phyloP scores from a whole-genome alignment of 2,113 vertebrate species.

The Spilogale gracilis region DNA sequence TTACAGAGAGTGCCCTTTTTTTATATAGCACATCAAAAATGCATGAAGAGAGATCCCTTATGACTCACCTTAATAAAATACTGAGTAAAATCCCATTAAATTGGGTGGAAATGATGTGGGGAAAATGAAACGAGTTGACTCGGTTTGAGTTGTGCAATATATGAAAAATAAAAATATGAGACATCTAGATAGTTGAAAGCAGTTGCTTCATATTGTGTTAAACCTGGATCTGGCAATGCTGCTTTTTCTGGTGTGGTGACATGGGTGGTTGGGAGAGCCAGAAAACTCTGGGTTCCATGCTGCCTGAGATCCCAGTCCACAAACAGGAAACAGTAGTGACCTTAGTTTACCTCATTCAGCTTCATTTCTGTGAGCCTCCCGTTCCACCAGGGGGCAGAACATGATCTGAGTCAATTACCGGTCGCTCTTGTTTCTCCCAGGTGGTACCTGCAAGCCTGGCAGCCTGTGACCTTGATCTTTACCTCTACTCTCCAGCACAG shows the following conservation, averaged over 20 bases:
- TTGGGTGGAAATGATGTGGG: background rate
- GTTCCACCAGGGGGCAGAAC: constrained; percentile 16
- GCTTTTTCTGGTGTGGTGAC: background rate
- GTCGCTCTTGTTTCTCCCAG: background rate
- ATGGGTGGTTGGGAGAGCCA: background rate
- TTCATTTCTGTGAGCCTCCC: background rate
- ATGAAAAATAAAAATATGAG: background rate
- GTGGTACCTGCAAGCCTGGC: background rate
- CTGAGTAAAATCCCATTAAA: background rate
- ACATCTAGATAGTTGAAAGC: background rate
- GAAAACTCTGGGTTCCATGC: background rate
- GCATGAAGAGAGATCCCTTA: background rate
- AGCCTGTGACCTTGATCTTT: background rate
- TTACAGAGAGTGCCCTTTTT: background rate
- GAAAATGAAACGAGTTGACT: background rate
- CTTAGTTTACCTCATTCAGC: background rate
- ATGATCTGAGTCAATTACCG: background rate
- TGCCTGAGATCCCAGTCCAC: background rate
- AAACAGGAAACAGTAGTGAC: background rate
- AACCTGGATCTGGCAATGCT: too few relatives aligned
- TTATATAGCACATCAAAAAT: background rate
- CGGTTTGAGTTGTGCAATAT: background rate
- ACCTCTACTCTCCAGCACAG: background rate
- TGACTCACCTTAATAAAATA: background rate
- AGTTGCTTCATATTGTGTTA: background rate